Evolutionary conservation across 2,797 vertebrate species (phyloP).

Genomic region (Chloroceryle inda): DNA sequence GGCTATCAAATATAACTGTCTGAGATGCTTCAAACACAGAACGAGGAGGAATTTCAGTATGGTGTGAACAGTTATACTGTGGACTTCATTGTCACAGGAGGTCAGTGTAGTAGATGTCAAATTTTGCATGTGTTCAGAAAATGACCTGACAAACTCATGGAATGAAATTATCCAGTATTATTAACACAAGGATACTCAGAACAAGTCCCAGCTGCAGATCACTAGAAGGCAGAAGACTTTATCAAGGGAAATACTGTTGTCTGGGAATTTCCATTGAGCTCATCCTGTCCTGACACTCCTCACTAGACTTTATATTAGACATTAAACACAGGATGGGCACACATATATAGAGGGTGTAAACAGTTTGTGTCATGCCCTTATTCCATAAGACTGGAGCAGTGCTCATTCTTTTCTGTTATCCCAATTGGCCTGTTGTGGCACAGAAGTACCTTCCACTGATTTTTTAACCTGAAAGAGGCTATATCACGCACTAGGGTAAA

Average conservation of each 20-base stretch:
- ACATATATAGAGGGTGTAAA: background rate
- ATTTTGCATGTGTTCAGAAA: background rate
- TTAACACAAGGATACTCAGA: background rate
- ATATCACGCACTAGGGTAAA: background rate
- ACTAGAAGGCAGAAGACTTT: background rate
- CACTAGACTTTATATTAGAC: background rate
- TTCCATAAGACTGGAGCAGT: background rate
- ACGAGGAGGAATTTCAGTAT: background rate
- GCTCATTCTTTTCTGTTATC: background rate
- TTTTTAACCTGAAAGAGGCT: background rate
- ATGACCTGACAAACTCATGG: background rate
- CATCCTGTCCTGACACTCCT: background rate
- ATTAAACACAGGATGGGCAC: background rate
- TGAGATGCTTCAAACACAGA: background rate
- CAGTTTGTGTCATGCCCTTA: background rate
- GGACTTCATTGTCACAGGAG: background rate
- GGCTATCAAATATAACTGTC: background rate
- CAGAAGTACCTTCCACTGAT: background rate
- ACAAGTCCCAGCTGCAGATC: background rate
- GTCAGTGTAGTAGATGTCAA: background rate
- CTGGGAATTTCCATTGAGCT: background rate
- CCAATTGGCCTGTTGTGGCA: accelerated
- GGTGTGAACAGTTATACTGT: background rate
- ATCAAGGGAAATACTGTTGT: background rate
- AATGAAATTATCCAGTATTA: background rate